Base-by-base conservation (phyloP, 2,888 invertebrate species). In the Caenorhabditis afra region DNA sequence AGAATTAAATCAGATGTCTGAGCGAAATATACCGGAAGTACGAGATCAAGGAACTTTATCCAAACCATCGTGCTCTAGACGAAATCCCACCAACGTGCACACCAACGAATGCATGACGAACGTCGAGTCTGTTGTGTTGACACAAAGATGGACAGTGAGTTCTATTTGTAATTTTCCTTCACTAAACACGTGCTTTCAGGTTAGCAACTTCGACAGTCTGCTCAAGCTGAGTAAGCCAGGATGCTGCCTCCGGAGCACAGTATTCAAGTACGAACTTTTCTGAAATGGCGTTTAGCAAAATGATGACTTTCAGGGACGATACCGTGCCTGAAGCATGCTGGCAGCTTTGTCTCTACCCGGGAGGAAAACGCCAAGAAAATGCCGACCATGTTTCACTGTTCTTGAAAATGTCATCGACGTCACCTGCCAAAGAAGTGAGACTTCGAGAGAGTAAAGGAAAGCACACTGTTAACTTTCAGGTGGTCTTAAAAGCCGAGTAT, bases 281-380 rank as follows among this genome's bases (percentile, higher is more conserved):
- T 47, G 22, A 45, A 50, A 47, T 55, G 12, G 18, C 45, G 16
- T 29, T 22, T 53, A 57, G 12, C 44, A 29, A 29, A 29, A 3
- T 29, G 29, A 29, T 29, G 7, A 29, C n/a, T 71, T 80, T 59
- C 65, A 78, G 85, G 52, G 88, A 90, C 57, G 81, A 80, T 1
- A 61, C 74, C 0, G 82, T 87, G 49, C 86, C 89, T 8, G 89
- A 90, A 49, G 88, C 88, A 7, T 88, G 87, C 59, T 90, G 90
- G 90, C 90, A 90, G 62, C 65, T 90, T 16, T 90, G 89, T 55
- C 79, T 90, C 8, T 90, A 90, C 67, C 90, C 90, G 23, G 89
- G 89, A 14, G 90, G 90, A 8, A 90, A 90, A 59, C 83, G 90
- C 7, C 89, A 89, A 57, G 90, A 90, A 62, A 90, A 90, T 68